These are phyloP conservation scores for Meandrina meandrites DNA, from an alignment of 92 coral and sea anemone genomes.

Conservation along the genomic window DNA sequence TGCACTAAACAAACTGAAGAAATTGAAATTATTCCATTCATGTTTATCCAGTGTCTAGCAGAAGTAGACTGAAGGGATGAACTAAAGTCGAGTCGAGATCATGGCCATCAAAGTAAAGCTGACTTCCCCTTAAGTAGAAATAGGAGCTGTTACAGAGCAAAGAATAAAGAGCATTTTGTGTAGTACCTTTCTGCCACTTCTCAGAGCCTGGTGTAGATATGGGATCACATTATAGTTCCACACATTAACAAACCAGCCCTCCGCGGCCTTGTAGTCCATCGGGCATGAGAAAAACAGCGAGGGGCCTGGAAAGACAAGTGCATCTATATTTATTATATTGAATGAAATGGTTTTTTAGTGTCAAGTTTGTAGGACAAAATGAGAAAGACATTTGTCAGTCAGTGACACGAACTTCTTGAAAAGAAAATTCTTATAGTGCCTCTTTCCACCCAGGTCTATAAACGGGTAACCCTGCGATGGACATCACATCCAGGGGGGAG, in stretches of 20 bases:
- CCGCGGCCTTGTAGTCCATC: slow-evolving; percentile 77
- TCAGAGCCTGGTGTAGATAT: slow-evolving; percentile 74
- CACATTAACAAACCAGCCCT: slow-evolving; percentile 86
- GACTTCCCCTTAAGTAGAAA: not conserved
- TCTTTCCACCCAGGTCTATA: too few species aligned
- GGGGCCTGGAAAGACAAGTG: slow-evolving; percentile 59
- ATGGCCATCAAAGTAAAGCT: not conserved
- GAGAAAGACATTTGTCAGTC: not conserved
- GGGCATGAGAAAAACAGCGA: slow-evolving; percentile 88
- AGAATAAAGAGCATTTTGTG: not conserved
- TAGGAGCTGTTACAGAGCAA: not conserved
- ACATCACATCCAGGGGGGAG: too few species aligned
- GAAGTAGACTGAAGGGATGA: not conserved
- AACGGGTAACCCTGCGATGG: too few species aligned
- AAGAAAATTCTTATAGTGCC: too few species aligned
- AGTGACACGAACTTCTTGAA: not conserved
- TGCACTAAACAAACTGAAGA: too few species aligned
- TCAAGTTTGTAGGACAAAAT: not conserved
- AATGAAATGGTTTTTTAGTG: too few species aligned
- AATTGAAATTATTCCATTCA: not conserved
- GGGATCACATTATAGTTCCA: slow-evolving; percentile 89
- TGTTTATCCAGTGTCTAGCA: not conserved
- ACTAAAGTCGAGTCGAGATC: not conserved
- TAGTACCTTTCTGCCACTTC: slow-evolving; percentile 77
- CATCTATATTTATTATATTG: not conserved